Conservation (phyloP, 2,113 vertebrate species). For the Rattus rattus region DNA sequence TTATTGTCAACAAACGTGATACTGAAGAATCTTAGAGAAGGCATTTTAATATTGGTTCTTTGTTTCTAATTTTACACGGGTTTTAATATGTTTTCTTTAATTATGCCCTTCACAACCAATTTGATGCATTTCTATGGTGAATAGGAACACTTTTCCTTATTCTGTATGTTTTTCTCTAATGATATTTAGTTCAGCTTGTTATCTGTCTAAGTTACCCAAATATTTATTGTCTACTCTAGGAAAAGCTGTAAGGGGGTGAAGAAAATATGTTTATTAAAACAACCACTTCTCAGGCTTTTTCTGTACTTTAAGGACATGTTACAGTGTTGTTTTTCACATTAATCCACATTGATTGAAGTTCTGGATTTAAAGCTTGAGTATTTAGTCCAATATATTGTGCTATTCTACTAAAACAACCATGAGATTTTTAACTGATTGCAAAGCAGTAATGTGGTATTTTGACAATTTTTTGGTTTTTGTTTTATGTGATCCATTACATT, state of each 20-base stretch:
- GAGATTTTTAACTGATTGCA: slow-evolving; percentile 23
- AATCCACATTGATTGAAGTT: not conserved
- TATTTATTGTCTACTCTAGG: not conserved
- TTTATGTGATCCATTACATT: not conserved
- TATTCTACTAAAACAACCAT: not conserved
- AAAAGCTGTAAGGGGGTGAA: not conserved
- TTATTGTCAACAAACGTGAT: not conserved
- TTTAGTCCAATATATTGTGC: not conserved
- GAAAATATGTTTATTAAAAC: not conserved
- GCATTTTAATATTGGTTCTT: not conserved
- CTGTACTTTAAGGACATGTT: not conserved
- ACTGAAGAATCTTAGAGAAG: slow-evolving; percentile 10
- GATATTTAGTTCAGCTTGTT: slow-evolving; percentile 26
- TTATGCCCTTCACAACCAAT: slow-evolving; percentile 23
- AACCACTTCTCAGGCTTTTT: not conserved
- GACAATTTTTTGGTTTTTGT: not conserved
- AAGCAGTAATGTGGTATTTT: not conserved
- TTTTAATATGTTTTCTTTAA: slow-evolving; percentile 39
- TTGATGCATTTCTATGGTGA: slow-evolving; percentile 42
- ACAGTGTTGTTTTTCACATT: not conserved
- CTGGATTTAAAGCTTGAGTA: not conserved
- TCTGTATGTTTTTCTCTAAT: not conserved
- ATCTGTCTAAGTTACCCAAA: not conserved
- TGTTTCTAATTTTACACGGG: not conserved
- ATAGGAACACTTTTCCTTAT: not conserved